phyloP scores from a whole-genome alignment of 2,797 vertebrate species.

The Poeciliopsis gracilis region DNA sequence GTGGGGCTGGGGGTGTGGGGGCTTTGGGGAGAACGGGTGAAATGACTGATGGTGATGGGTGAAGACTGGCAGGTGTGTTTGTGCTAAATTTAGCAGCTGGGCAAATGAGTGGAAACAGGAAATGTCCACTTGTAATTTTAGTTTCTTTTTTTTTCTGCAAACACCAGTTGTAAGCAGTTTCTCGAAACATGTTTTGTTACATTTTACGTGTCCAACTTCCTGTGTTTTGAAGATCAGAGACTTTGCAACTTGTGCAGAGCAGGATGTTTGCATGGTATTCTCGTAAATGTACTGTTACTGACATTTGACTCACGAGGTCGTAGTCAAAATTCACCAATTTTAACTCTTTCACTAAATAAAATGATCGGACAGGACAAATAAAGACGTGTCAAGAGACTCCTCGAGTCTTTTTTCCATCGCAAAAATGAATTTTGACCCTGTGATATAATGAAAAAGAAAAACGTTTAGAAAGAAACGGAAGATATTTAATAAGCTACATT shows the following conservation, averaged over 20 bases:
- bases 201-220: conserved; percentile 10
- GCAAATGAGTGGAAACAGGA: background rate
- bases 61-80: conserved; percentile 10
- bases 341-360: background rate
- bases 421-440: background rate
- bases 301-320: background rate
- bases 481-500: background rate
- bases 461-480: background rate
- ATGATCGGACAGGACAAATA: background rate
- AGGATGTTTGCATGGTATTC: conserved; percentile 1
- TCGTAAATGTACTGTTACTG: background rate
- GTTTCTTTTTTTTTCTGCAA: background rate
- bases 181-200: conserved; percentile 12
- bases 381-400: background rate
- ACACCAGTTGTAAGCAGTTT: conserved; percentile 2
- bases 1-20: background rate
- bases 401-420: background rate
- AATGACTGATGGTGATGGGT: conserved; percentile 17
- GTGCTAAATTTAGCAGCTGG: conserved; percentile 24
- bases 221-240: background rate
- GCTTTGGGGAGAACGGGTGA: background rate
- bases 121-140: background rate
- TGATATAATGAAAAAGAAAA: background rate
- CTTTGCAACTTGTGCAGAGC: background rate
- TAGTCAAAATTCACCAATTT: background rate